A percentile compares a stretch with the other conserved stretches of the same genome.
Conservation (phyloP, 30 jellyfish, hydroid and myxozoan genomes). For the Mastigias papua region DNA sequence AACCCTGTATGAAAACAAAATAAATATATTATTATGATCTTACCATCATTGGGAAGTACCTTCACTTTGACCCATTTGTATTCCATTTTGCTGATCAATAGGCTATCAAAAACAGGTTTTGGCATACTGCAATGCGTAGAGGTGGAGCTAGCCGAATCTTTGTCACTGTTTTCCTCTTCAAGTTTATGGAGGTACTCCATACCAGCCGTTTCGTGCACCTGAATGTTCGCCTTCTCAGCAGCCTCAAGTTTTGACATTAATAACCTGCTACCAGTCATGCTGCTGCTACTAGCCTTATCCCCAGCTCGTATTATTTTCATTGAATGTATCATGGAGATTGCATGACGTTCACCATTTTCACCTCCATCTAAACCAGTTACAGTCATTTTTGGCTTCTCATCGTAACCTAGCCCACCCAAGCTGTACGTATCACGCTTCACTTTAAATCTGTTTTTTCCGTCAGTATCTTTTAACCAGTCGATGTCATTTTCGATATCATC, state of each 20-base stretch:
- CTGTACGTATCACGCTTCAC: slow-evolving; percentile 22
- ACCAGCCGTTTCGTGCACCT: background rate
- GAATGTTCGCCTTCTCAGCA: background rate
- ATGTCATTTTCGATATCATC: slow-evolving; percentile 69
- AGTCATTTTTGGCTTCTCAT: background rate
- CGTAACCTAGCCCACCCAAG: background rate
- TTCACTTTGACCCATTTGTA: slow-evolving; percentile 44
- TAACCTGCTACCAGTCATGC: background rate
- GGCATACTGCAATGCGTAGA: slow-evolving; percentile 24
- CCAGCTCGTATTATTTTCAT: background rate
- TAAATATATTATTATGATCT: background rate
- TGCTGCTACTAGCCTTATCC: background rate
- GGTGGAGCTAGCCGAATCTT: background rate
- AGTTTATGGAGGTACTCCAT: background rate
- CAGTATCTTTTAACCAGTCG: slow-evolving; percentile 55
- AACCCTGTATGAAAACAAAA: background rate
- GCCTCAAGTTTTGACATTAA: background rate
- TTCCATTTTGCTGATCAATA: slow-evolving; percentile 19
- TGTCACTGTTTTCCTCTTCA: background rate
- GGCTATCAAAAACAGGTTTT: slow-evolving; percentile 28
- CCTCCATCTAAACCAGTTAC: background rate
- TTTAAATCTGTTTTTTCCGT: background rate
- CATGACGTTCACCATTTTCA: background rate
- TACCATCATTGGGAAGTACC: slow-evolving; percentile 8
- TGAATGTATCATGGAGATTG: background rate